Conservation (phyloP, 2,113 vertebrate species). For the Chiloscyllium plagiosum region DNA sequence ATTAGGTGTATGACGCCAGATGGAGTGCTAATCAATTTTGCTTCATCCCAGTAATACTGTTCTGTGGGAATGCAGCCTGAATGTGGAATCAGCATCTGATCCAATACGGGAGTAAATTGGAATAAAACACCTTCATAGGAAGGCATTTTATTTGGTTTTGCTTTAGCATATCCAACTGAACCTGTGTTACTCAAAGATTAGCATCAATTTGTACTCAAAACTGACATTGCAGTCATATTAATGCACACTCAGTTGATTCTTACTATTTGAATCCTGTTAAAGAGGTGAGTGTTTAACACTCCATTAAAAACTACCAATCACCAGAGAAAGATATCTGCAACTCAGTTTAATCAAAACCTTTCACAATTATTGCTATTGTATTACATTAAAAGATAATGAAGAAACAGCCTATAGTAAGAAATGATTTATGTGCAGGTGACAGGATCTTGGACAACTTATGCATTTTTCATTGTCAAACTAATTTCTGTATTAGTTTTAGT, state of each 20-base stretch:
- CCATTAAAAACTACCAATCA: background rate
- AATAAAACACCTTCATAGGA: background rate
- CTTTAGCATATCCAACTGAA: background rate
- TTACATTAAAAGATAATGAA: background rate
- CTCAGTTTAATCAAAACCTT: slow-evolving; percentile 1
- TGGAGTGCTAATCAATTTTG: background rate
- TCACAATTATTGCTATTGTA: background rate
- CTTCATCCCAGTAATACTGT: background rate
- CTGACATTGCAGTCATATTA: background rate
- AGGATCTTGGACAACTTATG: background rate
- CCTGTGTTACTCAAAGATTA: background rate
- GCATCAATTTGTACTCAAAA: background rate
- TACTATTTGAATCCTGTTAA: background rate
- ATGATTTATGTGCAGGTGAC: slow-evolving; percentile 31
- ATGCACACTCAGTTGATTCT: background rate
- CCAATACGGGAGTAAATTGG: background rate
- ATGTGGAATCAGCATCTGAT: background rate
- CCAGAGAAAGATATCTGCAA: background rate
- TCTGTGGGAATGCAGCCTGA: background rate
- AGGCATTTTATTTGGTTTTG: background rate
- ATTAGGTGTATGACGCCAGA: background rate
- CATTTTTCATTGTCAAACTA: slow-evolving; percentile 30
- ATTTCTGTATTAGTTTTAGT: slow-evolving; percentile 32
- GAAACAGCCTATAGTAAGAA: background rate
- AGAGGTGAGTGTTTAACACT: background rate